Base-by-base conservation (phyloP, 2,797 vertebrate genomes). In the Silurus aristotelis region DNA sequence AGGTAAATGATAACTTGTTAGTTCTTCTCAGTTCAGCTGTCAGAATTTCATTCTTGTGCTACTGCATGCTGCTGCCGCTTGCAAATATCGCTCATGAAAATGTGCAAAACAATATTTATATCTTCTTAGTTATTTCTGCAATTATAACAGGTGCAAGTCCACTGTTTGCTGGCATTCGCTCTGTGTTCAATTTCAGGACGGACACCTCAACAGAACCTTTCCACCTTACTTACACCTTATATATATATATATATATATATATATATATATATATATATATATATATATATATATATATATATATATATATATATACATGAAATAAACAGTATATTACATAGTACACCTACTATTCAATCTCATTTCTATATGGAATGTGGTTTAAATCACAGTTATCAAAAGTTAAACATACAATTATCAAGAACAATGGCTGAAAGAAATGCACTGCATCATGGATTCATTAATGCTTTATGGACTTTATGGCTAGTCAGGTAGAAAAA, bases 311-410 rank as follows among this genome's bases (percentile, higher is more conserved):
- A 78, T 55, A 82, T n/a, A 76, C 66, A 68, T 31, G n/a, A n/a
- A 5, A 70, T 70, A 78, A 46, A 70, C 63, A 81, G 19, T 79
- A 66, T 85, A 85, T 82, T 67, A 75, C 66, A 60, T 13, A 13
- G 38, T 82, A 56, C 68, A 85, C 58, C 68, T 88, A 64, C 77
- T 20, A 85, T 78, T 15, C 78, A 46, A 72, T 84, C 55, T 79
- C 84, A 75, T 76, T 85, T 73, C 5, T 7, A 83, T 82, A 48
- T 68, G 79, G 73, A 80, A 84, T 71, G 63, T 27, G 46, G 78
- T 31, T 86, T 80, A 27, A 85, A 43, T 85, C 82, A 87, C 84
- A 86, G 76, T 84, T 56, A 80, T 63, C 7, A 31, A 38, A 52
- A 31, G 61, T 46, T 64, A 25, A 78, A 71, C 31, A 10, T 73